Evolutionary conservation across 2,888 invertebrate species (phyloP).

Genomic region (Mythimna albipuncta): DNA sequence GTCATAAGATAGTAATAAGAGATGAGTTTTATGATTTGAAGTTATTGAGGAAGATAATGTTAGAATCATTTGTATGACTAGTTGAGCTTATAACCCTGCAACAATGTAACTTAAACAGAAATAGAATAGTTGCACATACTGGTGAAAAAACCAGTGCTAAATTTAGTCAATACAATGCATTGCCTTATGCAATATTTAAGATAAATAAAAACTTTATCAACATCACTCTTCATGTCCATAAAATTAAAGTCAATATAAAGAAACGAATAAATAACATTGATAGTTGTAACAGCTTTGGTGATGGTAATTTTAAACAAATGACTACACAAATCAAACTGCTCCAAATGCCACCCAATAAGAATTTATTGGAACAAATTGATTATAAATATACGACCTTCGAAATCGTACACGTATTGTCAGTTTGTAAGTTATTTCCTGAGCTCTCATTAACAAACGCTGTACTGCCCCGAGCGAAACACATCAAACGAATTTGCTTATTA

Average conservation of each 20-base stretch:
- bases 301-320: conserved; percentile 64
- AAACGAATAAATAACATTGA: conserved; percentile 48
- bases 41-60: conserved; percentile 17
- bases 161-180: conserved; percentile 1
- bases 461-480: conserved; percentile 74
- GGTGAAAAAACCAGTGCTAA: neutral
- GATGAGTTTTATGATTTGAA: conserved; percentile 34
- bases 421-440: conserved; percentile 68
- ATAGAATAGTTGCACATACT: neutral
- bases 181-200: conserved; percentile 6
- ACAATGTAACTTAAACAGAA: neutral
- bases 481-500: conserved; percentile 73
- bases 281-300: conserved; percentile 46
- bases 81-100: neutral
- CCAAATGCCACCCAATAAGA: conserved; percentile 68
- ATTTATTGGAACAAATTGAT: conserved; percentile 72
- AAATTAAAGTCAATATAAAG: conserved; percentile 47
- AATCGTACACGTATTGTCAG: conserved; percentile 70
- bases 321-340: conserved; percentile 64
- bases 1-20: conserved; percentile 49
- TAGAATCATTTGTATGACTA: neutral
- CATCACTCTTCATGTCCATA: conserved; percentile 35
- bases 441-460: conserved; percentile 74
- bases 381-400: conserved; percentile 70
- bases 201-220: conserved; percentile 25